phyloP scores from a whole-genome alignment of 2,888 invertebrate species.

The Limnephilus rhombicus region DNA sequence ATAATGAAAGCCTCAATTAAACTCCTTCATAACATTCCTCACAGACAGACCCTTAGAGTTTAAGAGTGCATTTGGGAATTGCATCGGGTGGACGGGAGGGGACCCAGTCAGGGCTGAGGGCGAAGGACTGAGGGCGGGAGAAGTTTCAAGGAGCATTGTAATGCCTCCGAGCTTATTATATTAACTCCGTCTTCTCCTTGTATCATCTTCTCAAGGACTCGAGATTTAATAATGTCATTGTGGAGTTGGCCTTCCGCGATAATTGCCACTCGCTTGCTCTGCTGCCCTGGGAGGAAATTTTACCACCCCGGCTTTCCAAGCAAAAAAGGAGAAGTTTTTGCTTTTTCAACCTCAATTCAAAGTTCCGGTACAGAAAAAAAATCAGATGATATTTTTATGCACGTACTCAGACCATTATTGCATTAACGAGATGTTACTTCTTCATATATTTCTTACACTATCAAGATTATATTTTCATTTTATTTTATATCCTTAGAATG shows the following conservation, averaged over 20 bases:
- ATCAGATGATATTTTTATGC: neutral
- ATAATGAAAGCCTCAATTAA: neutral
- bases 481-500: too few relatives aligned
- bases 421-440: neutral
- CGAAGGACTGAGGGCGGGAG: neutral
- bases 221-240: conserved; percentile 61
- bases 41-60: neutral
- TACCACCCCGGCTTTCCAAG: neutral
- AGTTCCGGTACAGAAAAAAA: neutral
- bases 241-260: conserved; percentile 54
- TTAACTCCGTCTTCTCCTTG: conserved; percentile 55
- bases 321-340: neutral
- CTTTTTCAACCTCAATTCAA: neutral
- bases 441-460: neutral
- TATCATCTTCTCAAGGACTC: conserved; percentile 60
- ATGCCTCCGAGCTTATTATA: conserved; percentile 34
- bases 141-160: conserved; percentile 17
- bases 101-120: neutral
- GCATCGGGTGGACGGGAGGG: neutral
- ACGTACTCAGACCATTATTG: neutral
- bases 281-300: neutral
- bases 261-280: conserved; percentile 58
- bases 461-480: too few relatives aligned
- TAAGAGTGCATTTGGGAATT: conserved; percentile 14
- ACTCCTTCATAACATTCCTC: neutral